These are phyloP conservation scores for Mus pahari DNA, from an alignment of 2,113 vertebrate genomes.

Conservation along the genomic window DNA sequence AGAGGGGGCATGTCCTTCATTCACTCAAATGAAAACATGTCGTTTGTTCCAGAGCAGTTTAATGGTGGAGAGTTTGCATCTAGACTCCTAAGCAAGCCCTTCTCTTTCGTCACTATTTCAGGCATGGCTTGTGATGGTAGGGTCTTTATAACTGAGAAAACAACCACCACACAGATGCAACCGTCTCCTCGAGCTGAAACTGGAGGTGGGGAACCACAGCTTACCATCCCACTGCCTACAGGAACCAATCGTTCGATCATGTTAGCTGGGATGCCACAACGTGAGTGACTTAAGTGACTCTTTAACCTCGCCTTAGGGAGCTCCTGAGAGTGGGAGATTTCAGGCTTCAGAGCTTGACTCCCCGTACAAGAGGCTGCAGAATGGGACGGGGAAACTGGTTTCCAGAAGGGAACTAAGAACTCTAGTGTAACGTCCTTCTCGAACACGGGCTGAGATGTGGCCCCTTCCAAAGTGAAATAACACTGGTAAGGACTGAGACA, in stretches of 20 bases:
- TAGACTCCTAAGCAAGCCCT: neutral
- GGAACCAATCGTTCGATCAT: neutral
- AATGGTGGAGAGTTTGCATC: neutral
- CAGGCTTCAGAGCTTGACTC: slow-evolving; percentile 41
- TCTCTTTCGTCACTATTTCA: neutral
- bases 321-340: slow-evolving; percentile 37
- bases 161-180: neutral
- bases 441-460: neutral
- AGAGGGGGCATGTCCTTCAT: neutral
- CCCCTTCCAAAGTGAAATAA: slow-evolving; percentile 41
- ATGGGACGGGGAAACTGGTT: neutral
- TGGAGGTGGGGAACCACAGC: neutral
- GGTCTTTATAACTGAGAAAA: slow-evolving; percentile 47
- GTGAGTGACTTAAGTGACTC: slow-evolving; percentile 39
- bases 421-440: slow-evolving; percentile 1
- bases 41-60: neutral
- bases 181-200: neutral
- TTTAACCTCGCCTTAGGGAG: slow-evolving; percentile 68
- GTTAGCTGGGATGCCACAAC: neutral
- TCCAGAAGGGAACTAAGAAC: slow-evolving; percentile 20
- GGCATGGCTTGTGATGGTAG: neutral
- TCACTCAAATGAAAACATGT: neutral
- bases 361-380: slow-evolving; percentile 13
- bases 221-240: neutral
- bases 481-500: neutral